Base-by-base conservation (phyloP, 2,797 vertebrate genomes). In the Epinephelus coioides region DNA sequence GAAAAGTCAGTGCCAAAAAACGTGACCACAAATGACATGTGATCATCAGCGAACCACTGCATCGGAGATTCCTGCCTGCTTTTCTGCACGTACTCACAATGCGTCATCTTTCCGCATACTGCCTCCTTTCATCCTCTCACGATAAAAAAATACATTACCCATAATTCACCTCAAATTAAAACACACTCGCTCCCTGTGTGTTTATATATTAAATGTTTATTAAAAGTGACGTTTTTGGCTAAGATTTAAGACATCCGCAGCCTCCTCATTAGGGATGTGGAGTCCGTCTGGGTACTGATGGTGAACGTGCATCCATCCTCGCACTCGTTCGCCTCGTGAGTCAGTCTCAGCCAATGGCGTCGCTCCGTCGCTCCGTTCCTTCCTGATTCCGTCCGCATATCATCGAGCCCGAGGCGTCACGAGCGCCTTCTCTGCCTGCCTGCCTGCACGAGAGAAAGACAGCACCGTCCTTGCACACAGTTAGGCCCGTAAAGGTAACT, bases 1-100 rank as follows among this genome's bases (percentile, higher is more conserved):
- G 7, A 27, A 3, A 11, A 49, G 43, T 54, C 55, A 17, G 0
- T 38, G 75, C 25, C 69, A 54, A 49, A 23, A 89, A 88, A 86
- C 83, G 84, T 90, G 85, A 90, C 69, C 81, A 18, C 69, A 47
- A 34, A 14, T 23, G 30, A 38, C 87, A 91, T 64, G 86, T 91
- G 88, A 91, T 81, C 73, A 56, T n/a, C 50, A 53, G n/a, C 34
- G 66, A 75, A 79, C 66, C 74, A 73, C 88, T n/a, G 92, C 88
- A 68, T 65, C 11, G 21, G 68, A 81, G 73, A 72, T 67, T 18
- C 73, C 82, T 88, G 86, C 89, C 85, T 94, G 94, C 88, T 62
- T 46, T 65, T 51, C 88, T 59, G 93, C 95, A 96, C 94, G 95
- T 95, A 94, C 89, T 78, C 95, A 78, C 62, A 67, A 49, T 92